Base-by-base conservation (phyloP, 2,113 vertebrate species). In the Sula dactylatra region DNA sequence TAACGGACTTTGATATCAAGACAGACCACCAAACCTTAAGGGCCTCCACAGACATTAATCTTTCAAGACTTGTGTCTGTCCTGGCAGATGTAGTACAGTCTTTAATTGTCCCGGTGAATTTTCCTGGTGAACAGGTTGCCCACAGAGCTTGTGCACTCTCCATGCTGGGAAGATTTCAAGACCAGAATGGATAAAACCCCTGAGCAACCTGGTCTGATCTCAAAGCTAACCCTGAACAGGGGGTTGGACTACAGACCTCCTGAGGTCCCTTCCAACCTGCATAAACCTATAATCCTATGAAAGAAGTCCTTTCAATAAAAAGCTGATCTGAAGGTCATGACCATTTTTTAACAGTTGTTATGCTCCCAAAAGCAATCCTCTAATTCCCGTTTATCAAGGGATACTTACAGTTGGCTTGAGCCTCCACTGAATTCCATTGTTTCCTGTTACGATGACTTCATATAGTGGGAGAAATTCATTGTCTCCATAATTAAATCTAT, bases 341-440 rank as follows among this genome's bases (percentile, higher is more conserved):
- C 6, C 14, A 9, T 4, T 58, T 61, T 73, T 8, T 6, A 82
- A 2, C 32, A 29, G 36, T 27, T 40, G 5, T 27, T 36, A 8
- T 0, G 0, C 2, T 45, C 40, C 49, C 16, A 2, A 16, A 66
- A 83, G 5, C 71, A 55, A 16, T 2, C 54, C 31, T 18, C 9
- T 4, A 17, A 67, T 25, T 32, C 49, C 45, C 66, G 29, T 15
- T 82, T 32, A 4, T 7, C 56, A 7, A 3, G 3, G 5, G 5
- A 34, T 80, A 98, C 98, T 98, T 70, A 99, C 99, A 16, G 45
- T 88, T 3, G 98, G 98, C 94, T 99, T 99, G 74, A 98, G 98
- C 91, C 99, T 99, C 99, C 99, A 99, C 86, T 98, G 99, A 66
- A 99, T 99, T 11, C 99, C 99, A 15, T 97, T 95, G 78, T 99